Percentiles rank a stretch among this genome's conserved stretches.
phyloP scores from a whole-genome alignment of 1,140 invertebrate genomes.

The Pogonognathellus flavescens region DNA sequence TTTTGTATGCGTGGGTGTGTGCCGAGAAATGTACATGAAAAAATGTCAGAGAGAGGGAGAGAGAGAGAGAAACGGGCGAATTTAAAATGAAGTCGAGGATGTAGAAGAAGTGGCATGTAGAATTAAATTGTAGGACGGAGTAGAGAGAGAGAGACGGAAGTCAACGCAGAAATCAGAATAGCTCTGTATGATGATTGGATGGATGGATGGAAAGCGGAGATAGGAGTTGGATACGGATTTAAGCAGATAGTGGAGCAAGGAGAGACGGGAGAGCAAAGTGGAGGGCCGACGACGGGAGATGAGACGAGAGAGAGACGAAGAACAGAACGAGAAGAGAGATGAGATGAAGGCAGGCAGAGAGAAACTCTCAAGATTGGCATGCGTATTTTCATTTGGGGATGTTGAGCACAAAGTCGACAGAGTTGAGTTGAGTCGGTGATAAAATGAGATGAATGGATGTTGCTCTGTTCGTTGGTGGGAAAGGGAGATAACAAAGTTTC shows the following conservation, averaged over 20 bases:
- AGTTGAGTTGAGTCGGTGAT: constrained; percentile 42
- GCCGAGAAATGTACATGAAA: no score
- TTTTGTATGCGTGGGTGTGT: no score
- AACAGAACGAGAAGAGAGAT: neutral
- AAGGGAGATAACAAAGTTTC: constrained; percentile 51
- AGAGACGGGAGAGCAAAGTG: constrained; percentile 17
- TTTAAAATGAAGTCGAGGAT: no score
- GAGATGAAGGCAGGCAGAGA: neutral
- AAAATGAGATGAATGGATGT: constrained; percentile 56
- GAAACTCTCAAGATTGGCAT: constrained; percentile 54
- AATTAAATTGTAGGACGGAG: neutral
- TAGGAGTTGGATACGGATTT: constrained; percentile 34
- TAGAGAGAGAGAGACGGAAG: constrained; percentile 15
- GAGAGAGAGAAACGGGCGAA: no score
- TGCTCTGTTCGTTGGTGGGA: constrained; percentile 54
- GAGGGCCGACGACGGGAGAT: constrained; percentile 7
- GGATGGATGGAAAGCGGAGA: constrained; percentile 38
- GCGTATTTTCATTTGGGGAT: constrained; percentile 51
- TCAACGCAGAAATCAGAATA: constrained; percentile 27
- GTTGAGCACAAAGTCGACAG: constrained; percentile 37
- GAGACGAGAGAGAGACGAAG: constrained; percentile 11
- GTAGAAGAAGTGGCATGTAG: neutral
- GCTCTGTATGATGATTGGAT: constrained; percentile 45
- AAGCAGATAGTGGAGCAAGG: constrained; percentile 15
- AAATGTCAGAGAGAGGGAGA: no score